phyloP scores from a whole-genome alignment of 1,140 invertebrate species.

The Diorhabda sublineata region DNA sequence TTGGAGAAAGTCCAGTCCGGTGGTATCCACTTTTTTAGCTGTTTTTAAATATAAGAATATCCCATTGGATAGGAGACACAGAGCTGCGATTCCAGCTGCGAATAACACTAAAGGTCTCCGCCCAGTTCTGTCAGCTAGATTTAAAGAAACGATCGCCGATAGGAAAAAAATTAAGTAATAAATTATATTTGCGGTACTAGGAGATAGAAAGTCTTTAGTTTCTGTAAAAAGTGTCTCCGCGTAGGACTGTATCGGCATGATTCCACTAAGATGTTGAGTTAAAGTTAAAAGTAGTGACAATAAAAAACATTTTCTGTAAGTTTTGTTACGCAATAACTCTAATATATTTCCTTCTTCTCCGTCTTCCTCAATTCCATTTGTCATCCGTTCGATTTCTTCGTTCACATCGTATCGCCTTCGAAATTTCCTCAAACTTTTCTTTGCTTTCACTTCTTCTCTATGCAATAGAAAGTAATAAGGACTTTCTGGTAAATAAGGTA shows the following conservation, averaged over 20 bases:
- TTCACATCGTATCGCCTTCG: constrained; percentile 12
- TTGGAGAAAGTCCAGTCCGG: background rate
- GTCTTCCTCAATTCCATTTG: constrained; percentile 6
- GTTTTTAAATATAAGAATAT: background rate
- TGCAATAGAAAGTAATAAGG: constrained; percentile 25
- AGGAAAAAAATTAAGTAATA: constrained; percentile 7
- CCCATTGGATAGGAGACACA: background rate
- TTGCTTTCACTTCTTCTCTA: constrained; percentile 14
- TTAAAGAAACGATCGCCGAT: constrained; percentile 10
- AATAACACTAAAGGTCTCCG: background rate
- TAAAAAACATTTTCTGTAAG: constrained; percentile 19
- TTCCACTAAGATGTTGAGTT: constrained; percentile 8
- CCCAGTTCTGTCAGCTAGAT: constrained; percentile 12
- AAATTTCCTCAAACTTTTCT: constrained; percentile 16
- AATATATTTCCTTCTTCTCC: background rate
- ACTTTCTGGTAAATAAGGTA: constrained; percentile 25
- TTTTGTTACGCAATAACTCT: constrained; percentile 19
- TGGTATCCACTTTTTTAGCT: background rate
- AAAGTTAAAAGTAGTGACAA: background rate
- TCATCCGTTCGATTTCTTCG: constrained; percentile 15
- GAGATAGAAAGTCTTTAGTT: background rate
- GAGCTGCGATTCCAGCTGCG: background rate
- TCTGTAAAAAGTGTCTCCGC: background rate
- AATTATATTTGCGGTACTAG: background rate
- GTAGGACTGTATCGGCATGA: background rate